Conservation (phyloP, 2,113 vertebrate species). For the Aphyosemion australe region DNA sequence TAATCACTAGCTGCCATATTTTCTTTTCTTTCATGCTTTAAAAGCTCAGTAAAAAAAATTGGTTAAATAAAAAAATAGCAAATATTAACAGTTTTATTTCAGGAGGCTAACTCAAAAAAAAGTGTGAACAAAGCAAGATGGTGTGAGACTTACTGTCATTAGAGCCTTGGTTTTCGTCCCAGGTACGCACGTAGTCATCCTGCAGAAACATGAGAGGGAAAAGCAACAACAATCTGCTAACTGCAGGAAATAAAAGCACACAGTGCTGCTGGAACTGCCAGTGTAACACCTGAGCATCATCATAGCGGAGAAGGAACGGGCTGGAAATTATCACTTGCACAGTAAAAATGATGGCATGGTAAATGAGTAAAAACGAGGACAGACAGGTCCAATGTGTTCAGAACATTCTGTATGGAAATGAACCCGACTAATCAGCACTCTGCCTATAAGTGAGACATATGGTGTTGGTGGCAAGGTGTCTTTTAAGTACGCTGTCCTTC, state of each 20-base stretch:
- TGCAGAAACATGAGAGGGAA: slow-evolving; percentile 67
- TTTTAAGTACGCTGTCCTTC: slow-evolving; percentile 37
- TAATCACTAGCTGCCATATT: neutral
- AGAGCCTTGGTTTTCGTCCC: slow-evolving; percentile 88
- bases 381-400: slow-evolving; percentile 27
- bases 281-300: slow-evolving; percentile 18
- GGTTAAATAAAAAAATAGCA: neutral
- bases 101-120: neutral
- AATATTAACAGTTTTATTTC: neutral
- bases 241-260: slow-evolving; percentile 14
- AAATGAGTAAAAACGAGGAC: slow-evolving; percentile 39
- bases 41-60: no score
- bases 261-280: neutral
- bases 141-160: slow-evolving; percentile 84
- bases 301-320: slow-evolving; percentile 19
- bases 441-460: slow-evolving; percentile 48
- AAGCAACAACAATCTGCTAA: slow-evolving; percentile 14
- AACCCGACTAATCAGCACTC: slow-evolving; percentile 31
- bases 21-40: neutral
- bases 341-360: slow-evolving; percentile 51
- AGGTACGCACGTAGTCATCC: slow-evolving; percentile 92
- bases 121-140: neutral
- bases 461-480: slow-evolving; percentile 17
- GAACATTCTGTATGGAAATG: slow-evolving; percentile 55
- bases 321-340: slow-evolving; percentile 40